A percentile compares a stretch with the other conserved stretches of the same genome.
Evolutionary conservation across 2,113 vertebrate species (phyloP).

Genomic region (Herpetotheres cachinnans): DNA sequence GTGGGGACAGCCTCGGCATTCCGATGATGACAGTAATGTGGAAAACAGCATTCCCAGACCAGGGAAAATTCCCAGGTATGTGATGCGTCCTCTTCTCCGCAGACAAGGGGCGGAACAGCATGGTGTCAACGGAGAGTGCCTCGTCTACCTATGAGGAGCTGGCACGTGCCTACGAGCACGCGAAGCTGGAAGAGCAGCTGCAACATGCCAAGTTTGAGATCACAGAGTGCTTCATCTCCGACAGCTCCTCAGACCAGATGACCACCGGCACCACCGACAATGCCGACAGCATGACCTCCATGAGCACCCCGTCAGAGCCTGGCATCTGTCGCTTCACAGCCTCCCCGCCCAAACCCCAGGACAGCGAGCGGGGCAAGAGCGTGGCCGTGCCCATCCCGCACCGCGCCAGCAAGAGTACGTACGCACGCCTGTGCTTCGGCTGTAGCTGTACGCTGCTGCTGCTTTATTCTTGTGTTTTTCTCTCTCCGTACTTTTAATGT

Average conservation of each 20-base stretch:
- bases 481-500: too few species aligned
- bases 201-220: slow-evolving; percentile 97
- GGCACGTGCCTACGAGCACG: slow-evolving; percentile 92
- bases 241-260: slow-evolving; percentile 97
- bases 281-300: slow-evolving; percentile 94
- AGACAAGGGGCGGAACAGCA: slow-evolving; percentile 99
- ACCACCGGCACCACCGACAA: slow-evolving; percentile 95
- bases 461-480: too few species aligned
- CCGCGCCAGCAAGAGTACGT: slow-evolving; percentile 92
- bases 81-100: not conserved
- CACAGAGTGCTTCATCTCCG: slow-evolving; percentile 96
- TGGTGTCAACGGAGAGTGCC: slow-evolving; percentile 96
- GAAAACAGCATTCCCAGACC: rapidly evolving
- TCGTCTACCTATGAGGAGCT: slow-evolving; percentile 95
- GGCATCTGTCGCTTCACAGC: slow-evolving; percentile 86
- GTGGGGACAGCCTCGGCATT: not conserved
- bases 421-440: too few species aligned
- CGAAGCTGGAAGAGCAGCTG: slow-evolving; percentile 94
- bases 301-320: slow-evolving; percentile 85
- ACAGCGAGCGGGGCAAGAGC: slow-evolving; percentile 90
- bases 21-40: rapidly evolving
- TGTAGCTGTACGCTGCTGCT: too few species aligned
- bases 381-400: slow-evolving; percentile 97
- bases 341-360: slow-evolving; percentile 84
- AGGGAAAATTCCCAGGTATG: rapidly evolving